phyloP scores from a whole-genome alignment of 2,113 vertebrate species.

The Erythrolamprus reginae region DNA sequence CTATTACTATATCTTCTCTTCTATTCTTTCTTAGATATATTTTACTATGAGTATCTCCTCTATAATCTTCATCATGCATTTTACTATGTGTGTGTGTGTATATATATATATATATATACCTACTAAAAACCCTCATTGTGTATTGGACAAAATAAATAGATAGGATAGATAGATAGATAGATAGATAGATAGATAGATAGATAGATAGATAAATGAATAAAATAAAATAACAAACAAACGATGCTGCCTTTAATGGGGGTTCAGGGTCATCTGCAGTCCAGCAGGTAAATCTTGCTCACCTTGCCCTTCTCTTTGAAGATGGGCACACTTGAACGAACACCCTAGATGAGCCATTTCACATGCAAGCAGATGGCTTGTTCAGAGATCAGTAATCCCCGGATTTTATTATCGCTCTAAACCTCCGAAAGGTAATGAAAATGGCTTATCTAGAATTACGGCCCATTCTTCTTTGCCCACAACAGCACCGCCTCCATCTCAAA shows the following conservation, averaged over 20 bases:
- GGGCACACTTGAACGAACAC: not conserved
- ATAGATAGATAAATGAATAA: too few relatives aligned
- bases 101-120: too few relatives aligned
- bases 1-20: too few relatives aligned
- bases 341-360: not conserved
- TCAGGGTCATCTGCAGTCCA: not conserved
- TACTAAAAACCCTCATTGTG: too few relatives aligned
- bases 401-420: not conserved
- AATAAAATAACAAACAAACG: too few relatives aligned
- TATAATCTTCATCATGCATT: too few relatives aligned
- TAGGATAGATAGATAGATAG: too few relatives aligned
- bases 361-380: not conserved
- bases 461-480: not conserved
- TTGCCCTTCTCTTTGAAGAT: not conserved
- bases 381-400: not conserved
- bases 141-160: too few relatives aligned
- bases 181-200: too few relatives aligned
- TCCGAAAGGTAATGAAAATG: not conserved
- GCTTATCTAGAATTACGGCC: not conserved
- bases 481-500: not conserved
- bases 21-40: too few relatives aligned
- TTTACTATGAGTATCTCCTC: too few relatives aligned
- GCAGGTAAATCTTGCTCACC: not conserved
- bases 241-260: not conserved
- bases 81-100: too few relatives aligned